Conservation (phyloP, 2,113 vertebrate species). For the Emydocephalus ijimae region DNA sequence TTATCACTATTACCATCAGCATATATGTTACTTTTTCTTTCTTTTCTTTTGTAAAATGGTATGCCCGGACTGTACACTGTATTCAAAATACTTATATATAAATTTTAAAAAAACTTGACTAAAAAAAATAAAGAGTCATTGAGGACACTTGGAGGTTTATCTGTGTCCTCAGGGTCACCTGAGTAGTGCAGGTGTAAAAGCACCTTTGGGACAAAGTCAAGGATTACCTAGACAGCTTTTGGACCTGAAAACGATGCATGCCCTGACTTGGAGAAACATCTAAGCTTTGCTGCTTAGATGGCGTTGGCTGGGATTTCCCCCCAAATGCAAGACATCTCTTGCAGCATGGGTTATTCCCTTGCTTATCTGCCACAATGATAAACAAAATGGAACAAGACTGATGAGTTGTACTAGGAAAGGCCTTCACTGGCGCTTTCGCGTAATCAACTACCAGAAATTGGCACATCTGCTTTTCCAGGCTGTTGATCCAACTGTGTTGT, state of each 20-base stretch:
- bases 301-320: too few species aligned
- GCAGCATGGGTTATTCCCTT: background rate
- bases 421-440: slow-evolving; percentile 66
- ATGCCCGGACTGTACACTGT: too few species aligned
- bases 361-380: slow-evolving; percentile 39
- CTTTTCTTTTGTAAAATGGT: too few species aligned
- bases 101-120: too few species aligned
- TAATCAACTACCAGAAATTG: slow-evolving; percentile 76
- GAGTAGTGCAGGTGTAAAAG: too few species aligned
- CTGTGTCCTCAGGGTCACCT: too few species aligned
- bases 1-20: too few species aligned
- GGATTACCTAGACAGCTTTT: background rate
- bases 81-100: too few species aligned
- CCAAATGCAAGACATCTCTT: background rate
- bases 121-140: too few species aligned
- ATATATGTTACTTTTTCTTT: too few species aligned
- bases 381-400: slow-evolving; percentile 63
- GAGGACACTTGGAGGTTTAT: too few species aligned
- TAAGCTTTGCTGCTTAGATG: background rate
- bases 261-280: background rate
- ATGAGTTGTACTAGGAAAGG: slow-evolving; percentile 64
- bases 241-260: background rate
- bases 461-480: slow-evolving; percentile 76
- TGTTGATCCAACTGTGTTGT: slow-evolving; percentile 60
- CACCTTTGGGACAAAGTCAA: too few species aligned